These are phyloP conservation scores for Dolomedes plantarius DNA, from an alignment of 2,888 invertebrate species.

Conservation along the genomic window DNA sequence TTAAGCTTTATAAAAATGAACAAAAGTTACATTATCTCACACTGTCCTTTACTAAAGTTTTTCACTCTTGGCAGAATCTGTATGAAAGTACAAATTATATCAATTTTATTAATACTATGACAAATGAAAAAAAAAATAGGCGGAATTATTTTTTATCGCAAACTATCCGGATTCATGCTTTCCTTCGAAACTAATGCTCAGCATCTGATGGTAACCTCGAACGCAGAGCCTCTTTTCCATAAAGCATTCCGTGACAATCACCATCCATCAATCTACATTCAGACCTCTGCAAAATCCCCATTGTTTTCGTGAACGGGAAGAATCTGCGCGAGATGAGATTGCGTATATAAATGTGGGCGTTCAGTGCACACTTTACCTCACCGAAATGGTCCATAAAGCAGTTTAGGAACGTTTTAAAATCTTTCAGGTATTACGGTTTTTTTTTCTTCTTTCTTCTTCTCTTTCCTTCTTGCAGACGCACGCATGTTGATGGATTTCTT, in stretches of 20 bases:
- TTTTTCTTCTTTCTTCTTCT: neutral
- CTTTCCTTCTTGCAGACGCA: neutral
- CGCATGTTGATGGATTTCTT: neutral
- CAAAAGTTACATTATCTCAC: too few relatives aligned
- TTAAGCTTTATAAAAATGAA: too few relatives aligned
- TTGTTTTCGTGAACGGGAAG: constrained; percentile 1
- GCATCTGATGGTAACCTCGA: too few relatives aligned
- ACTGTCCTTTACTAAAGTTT: too few relatives aligned
- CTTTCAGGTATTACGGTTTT: neutral
- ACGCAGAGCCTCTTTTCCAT: too few relatives aligned
- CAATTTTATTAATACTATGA: too few relatives aligned
- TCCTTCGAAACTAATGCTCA: too few relatives aligned
- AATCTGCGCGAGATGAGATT: neutral
- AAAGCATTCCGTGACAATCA: neutral
- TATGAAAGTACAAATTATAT: too few relatives aligned
- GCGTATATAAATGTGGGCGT: neutral
- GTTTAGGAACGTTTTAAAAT: constrained; percentile 6
- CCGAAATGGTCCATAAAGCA: neutral
- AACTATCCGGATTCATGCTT: too few relatives aligned
- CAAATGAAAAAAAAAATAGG: too few relatives aligned
- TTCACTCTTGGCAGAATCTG: too few relatives aligned
- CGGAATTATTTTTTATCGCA: too few relatives aligned
- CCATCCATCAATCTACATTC: constrained; percentile 5
- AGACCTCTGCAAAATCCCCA: neutral
- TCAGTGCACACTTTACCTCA: neutral